phyloP scores from a whole-genome alignment of 2,113 vertebrate species.

The Cyprinus carpio region DNA sequence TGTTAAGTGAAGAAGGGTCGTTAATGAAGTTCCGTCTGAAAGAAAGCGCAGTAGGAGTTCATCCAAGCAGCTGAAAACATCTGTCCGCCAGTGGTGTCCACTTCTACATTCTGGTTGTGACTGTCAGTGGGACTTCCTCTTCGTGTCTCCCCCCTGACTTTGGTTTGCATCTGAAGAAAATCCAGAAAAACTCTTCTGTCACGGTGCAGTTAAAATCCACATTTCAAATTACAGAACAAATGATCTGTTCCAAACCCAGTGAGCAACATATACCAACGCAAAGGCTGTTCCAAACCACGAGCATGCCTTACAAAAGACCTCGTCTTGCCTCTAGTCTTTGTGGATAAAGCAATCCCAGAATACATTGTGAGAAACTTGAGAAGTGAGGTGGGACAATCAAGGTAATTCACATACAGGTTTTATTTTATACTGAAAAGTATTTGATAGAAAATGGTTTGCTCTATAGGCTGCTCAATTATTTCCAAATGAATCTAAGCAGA shows the following conservation, averaged over 20 bases:
- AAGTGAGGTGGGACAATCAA: not conserved
- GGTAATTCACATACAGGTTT: not conserved
- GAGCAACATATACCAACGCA: no score
- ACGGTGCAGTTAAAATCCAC: not conserved
- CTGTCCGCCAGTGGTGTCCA: slow-evolving; percentile 18
- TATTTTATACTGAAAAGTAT: not conserved
- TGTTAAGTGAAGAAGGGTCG: slow-evolving; percentile 26
- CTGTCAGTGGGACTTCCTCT: slow-evolving; percentile 94
- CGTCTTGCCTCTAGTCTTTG: no score
- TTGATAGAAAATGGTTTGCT: not conserved
- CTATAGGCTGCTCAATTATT: no score
- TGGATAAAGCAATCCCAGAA: no score
- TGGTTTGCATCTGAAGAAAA: slow-evolving; percentile 89
- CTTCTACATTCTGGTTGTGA: slow-evolving; percentile 54
- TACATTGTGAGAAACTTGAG: not conserved
- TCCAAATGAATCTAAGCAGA: no score
- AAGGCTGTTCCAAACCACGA: not conserved
- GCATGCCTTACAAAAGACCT: no score
- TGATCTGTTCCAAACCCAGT: not conserved
- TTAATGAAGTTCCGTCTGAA: slow-evolving; percentile 43
- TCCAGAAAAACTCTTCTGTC: slow-evolving; percentile 16
- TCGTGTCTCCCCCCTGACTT: slow-evolving; percentile 94
- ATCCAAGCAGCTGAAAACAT: not conserved
- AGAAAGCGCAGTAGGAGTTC: not conserved
- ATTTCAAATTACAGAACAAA: not conserved